Evolutionary conservation across 1,140 invertebrate species (phyloP).

Genomic region (Gyrodactylus bullatarudis): DNA sequence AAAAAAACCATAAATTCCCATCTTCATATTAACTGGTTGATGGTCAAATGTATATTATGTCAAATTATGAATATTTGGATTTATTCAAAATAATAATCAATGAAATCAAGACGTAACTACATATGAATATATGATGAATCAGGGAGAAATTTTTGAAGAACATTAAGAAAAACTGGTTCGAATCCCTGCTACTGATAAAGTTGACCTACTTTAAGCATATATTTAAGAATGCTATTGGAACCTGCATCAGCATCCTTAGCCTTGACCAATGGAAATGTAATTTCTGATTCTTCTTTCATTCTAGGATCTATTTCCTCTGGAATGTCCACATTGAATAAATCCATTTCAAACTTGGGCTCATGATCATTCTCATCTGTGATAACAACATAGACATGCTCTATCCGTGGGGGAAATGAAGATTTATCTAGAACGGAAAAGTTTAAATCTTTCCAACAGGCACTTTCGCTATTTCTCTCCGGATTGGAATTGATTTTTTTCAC

Average conservation of each 20-base stretch:
- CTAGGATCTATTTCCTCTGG: neutral
- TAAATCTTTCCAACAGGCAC: neutral
- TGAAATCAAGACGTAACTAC: too few species aligned
- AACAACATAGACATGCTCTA: neutral
- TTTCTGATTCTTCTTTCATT: neutral
- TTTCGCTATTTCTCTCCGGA: neutral
- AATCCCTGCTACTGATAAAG: too few species aligned
- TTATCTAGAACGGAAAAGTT: neutral
- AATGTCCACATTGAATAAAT: neutral
- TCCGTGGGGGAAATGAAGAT: neutral
- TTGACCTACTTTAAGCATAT: neutral
- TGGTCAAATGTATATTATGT: too few species aligned
- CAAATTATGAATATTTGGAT: too few species aligned
- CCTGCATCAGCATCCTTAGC: neutral
- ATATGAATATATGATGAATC: too few species aligned
- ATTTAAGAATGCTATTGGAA: neutral
- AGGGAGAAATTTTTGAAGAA: too few species aligned
- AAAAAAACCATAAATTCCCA: too few species aligned
- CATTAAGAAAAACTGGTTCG: too few species aligned
- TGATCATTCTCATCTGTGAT: neutral
- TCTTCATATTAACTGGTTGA: too few species aligned
- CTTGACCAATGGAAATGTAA: neutral
- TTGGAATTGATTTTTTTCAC: neutral
- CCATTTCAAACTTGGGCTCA: neutral
- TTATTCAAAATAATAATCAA: too few species aligned